Evolutionary conservation across 37 sponge, comb jelly and placozoan genomes (phyloP), one percentile per base, ranked within the genome.

Genomic region (Trichoplax adhaerens): DNA sequence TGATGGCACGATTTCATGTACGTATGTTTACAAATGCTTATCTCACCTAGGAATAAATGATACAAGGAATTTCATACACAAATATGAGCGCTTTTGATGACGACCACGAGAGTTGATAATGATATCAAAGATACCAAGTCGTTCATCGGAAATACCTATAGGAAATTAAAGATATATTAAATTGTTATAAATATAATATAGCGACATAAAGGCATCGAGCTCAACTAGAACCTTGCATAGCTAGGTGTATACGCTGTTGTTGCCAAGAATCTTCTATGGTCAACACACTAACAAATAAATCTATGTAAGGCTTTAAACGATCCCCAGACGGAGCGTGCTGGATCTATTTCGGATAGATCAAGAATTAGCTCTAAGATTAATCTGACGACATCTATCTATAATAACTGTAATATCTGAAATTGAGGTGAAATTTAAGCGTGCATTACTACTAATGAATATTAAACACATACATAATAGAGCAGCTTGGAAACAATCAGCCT

Each of bases 251-350:
- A 1, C 93, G 60, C 3, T 65, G 73, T 2, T 73, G 73, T 54
- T 91, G 92, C 84, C 86, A 91, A 49, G 89, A 85, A 73, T 95
- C 97, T 55, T 83, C 79, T 62, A 95, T 56, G 54, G 83, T 62
- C 2, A 88, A 72, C 0, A 95, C 49, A 71, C 86, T 82, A 48
- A 76, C 56, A 51, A 91, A 77, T n/a, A 91, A 80, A 64, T 91
- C 86, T 4, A 91, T 69, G 76, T 81, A 88, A 6, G 79, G 84
- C n/a, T 83, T 74, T 81, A 91, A 76, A 12, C 91, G 92, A 73
- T 81, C 77, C 2, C 79, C 73, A 66, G 88, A 86, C 1, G 84
- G 84, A 53, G 84, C 65, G 51, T 73, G 29, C 29, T 29, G 29
- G 29, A 29, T 29, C 29, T 29, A 29, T 29, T 29, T 29, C 29